Evolutionary conservation across 1,140 invertebrate species (phyloP).

Genomic region (Aphelenchoides fujianensis): DNA sequence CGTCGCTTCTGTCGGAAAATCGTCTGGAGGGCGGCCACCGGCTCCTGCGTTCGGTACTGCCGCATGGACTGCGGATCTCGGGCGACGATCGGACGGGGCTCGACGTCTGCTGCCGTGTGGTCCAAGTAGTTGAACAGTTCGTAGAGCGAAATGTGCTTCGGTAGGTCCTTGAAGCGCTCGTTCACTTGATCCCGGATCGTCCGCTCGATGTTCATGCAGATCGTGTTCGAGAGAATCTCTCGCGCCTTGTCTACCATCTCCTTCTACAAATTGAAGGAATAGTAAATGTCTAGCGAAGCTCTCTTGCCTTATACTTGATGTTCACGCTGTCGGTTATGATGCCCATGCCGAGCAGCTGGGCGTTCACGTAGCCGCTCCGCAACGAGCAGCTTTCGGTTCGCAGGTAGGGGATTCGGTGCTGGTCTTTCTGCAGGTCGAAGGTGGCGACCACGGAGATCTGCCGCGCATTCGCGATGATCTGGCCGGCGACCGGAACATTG

Average conservation of each 20-base stretch:
- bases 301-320: conserved; percentile 45
- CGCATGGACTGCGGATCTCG: conserved; percentile 4
- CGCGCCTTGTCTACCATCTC: conserved; percentile 46
- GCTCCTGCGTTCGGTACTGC: conserved; percentile 15
- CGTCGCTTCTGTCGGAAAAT: conserved; percentile 14
- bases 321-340: conserved; percentile 46
- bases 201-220: conserved; percentile 43
- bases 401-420: conserved; percentile 39
- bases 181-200: conserved; percentile 45
- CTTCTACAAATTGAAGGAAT: conserved; percentile 34
- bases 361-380: conserved; percentile 37
- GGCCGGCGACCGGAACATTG: conserved; percentile 42
- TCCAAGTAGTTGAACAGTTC: conserved; percentile 28
- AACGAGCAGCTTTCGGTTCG: conserved; percentile 28
- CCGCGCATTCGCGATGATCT: conserved; percentile 33
- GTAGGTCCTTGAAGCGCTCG: conserved; percentile 28
- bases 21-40: neutral
- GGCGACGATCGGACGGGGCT: conserved; percentile 12
- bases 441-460: conserved; percentile 50
- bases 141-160: conserved; percentile 25
- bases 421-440: conserved; percentile 47
- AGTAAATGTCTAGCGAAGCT: neutral
- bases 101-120: conserved; percentile 18
- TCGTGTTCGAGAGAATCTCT: conserved; percentile 44
- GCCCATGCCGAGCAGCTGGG: conserved; percentile 42